These are phyloP conservation scores for Acheta domesticus DNA, from an alignment of 2,888 invertebrate genomes.

Conservation along the genomic window DNA sequence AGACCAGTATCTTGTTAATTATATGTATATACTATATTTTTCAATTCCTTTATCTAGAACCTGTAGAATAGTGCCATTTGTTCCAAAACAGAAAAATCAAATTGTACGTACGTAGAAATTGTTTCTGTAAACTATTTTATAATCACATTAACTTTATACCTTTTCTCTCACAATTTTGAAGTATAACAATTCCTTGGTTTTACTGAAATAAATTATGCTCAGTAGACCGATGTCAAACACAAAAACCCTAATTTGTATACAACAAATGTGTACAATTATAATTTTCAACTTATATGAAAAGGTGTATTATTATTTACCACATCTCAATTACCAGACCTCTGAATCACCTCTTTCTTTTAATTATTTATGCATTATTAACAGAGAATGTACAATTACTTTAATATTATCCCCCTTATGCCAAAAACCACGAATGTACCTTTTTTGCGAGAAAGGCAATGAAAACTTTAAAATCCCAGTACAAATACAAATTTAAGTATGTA, in stretches of 20 bases:
- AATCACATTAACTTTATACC: not conserved
- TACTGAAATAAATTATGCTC: too few relatives aligned
- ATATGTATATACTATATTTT: conserved; percentile 5
- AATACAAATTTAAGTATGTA: too few relatives aligned
- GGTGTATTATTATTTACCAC: too few relatives aligned
- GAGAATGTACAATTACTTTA: too few relatives aligned
- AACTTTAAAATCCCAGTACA: too few relatives aligned
- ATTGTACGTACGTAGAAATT: not conserved
- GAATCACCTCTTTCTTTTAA: too few relatives aligned
- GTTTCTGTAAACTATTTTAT: not conserved
- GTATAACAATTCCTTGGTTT: not conserved
- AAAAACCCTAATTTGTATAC: not conserved
- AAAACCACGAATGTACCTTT: too few relatives aligned
- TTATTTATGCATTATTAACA: too few relatives aligned
- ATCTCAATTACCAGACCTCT: too few relatives aligned
- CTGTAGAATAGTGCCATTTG: not conserved
- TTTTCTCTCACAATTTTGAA: not conserved
- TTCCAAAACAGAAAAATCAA: not conserved
- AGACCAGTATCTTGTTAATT: not conserved
- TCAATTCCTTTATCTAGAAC: not conserved
- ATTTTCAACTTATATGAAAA: not conserved
- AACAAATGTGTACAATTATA: not conserved
- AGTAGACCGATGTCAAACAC: too few relatives aligned
- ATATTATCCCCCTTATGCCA: too few relatives aligned
- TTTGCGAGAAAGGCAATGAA: too few relatives aligned